These are phyloP conservation scores for Sander vitreus DNA, from an alignment of 2,113 vertebrate species.

Conservation along the genomic window DNA sequence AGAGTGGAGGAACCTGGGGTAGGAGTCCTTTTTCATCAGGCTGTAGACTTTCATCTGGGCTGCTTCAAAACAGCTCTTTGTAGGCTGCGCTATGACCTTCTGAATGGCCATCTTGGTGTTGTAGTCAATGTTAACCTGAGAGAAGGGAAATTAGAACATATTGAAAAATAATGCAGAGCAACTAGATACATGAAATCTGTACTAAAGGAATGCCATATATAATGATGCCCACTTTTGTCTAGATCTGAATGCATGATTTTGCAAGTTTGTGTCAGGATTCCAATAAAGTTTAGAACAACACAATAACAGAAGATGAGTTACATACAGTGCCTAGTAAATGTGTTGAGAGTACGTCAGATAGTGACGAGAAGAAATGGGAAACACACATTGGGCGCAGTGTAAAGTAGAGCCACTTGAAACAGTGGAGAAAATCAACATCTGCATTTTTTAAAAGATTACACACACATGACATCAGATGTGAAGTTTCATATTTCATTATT, in stretches of 20 bases:
- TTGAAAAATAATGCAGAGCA: not conserved
- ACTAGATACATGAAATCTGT: not conserved
- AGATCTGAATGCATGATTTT: not conserved
- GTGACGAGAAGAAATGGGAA: not conserved
- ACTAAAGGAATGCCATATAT: not conserved
- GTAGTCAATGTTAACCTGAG: slow-evolving; percentile 94
- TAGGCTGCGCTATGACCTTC: slow-evolving; percentile 86
- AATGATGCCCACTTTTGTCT: not conserved
- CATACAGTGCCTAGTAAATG: not conserved
- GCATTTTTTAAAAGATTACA: not conserved
- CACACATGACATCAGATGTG: not conserved
- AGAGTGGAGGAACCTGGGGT: slow-evolving; percentile 91
- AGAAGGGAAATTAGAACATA: not conserved
- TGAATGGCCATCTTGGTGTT: slow-evolving; percentile 88
- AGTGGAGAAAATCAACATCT: slow-evolving; percentile 5
- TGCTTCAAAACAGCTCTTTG: slow-evolving; percentile 85
- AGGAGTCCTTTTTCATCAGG: slow-evolving; percentile 97
- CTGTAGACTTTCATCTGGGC: slow-evolving; percentile 91
- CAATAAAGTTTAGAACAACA: too few species aligned
- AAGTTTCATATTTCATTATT: not conserved
- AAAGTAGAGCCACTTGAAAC: slow-evolving; percentile 8
- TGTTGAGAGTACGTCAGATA: not conserved
- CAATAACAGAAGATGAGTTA: not conserved
- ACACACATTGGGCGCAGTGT: not conserved
- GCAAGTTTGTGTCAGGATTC: not conserved